Evolutionary conservation across 2,797 vertebrate species (phyloP).

Genomic region (Chrysolophus pictus): DNA sequence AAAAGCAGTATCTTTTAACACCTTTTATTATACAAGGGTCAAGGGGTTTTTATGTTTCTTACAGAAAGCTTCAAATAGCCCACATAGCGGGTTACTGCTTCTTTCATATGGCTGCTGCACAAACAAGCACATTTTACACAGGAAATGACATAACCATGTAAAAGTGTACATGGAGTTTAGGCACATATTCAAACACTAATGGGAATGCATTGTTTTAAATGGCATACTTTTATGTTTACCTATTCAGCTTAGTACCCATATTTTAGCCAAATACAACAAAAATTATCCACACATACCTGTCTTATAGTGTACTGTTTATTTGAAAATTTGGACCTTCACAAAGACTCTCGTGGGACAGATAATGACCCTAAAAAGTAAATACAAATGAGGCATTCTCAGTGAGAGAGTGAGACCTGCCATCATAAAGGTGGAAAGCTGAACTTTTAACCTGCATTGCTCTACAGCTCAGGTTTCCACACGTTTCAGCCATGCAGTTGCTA

Average conservation of each 20-base stretch:
- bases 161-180: conserved; percentile 82
- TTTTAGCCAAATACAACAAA: conserved; percentile 84
- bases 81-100: conserved; percentile 75
- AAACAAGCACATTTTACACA: conserved; percentile 82
- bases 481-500: conserved; percentile 45
- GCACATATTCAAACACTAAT: conserved; percentile 82
- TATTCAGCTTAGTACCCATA: conserved; percentile 79
- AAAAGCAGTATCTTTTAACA: conserved; percentile 79
- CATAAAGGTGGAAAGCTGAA: conserved; percentile 75
- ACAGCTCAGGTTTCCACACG: conserved; percentile 43
- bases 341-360: conserved; percentile 78
- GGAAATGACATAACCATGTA: conserved; percentile 90
- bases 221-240: conserved; percentile 84
- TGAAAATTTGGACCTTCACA: conserved; percentile 79
- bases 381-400: conserved; percentile 71
- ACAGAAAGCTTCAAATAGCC: conserved; percentile 77
- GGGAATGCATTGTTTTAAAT: conserved; percentile 88
- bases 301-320: conserved; percentile 79
- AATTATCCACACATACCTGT: conserved; percentile 85
- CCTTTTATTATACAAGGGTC: conserved; percentile 79
- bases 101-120: conserved; percentile 79
- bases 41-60: conserved; percentile 76
- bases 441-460: conserved; percentile 72
- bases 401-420: conserved; percentile 66
- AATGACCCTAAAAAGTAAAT: conserved; percentile 76